Conservation (phyloP, 1,140 invertebrate species). For the Babylonia areolata region DNA sequence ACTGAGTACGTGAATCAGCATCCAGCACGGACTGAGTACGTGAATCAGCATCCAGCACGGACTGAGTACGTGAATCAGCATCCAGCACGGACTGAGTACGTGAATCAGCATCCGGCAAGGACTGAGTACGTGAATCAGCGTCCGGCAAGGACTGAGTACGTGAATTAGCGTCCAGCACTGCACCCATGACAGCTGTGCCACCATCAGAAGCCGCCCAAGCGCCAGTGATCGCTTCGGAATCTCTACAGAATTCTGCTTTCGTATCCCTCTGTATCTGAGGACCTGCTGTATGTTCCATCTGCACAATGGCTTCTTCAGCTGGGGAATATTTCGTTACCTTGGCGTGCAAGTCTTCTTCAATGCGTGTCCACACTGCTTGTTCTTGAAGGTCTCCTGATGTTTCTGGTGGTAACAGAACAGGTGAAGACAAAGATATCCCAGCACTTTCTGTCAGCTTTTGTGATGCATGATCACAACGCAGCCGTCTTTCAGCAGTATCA, state of each 20-base stretch:
- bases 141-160: background rate
- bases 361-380: too few relatives aligned
- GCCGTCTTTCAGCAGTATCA: background rate
- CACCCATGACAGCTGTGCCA: background rate
- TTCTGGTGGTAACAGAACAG: background rate
- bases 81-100: background rate
- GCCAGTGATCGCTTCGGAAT: background rate
- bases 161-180: background rate
- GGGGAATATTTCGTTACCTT: background rate
- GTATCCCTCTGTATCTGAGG: background rate
- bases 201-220: background rate
- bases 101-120: background rate
- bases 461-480: background rate
- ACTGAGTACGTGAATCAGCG: background rate
- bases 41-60: background rate
- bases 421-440: background rate
- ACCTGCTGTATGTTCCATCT: background rate
- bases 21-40: background rate
- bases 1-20: background rate
- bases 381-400: too few relatives aligned
- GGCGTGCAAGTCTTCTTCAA: background rate
- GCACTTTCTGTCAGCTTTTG: background rate
- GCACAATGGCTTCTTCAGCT: background rate
- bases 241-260: background rate
- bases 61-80: background rate